Conservation (phyloP, 2,888 invertebrate species). For the Pharmacophagus antenor region DNA sequence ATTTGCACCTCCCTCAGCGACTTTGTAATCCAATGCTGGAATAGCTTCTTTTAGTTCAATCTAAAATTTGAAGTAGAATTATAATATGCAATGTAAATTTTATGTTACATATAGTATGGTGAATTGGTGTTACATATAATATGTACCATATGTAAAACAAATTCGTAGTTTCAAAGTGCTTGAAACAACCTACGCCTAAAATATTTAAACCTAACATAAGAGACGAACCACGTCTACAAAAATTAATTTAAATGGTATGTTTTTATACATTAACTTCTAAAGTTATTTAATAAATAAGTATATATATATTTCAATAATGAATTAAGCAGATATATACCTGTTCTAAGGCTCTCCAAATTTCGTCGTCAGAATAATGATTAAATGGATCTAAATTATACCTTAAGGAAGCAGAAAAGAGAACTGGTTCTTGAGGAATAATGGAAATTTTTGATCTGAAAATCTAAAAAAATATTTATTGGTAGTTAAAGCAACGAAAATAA, state of each 20-base stretch:
- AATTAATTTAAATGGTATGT: no score
- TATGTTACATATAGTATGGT: background rate
- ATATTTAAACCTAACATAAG: no score
- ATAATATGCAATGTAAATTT: background rate
- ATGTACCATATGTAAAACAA: no score
- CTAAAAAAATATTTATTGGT: constrained; percentile 39
- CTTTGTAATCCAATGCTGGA: constrained; percentile 83
- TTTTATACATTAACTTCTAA: background rate
- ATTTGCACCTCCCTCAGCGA: constrained; percentile 87
- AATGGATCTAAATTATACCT: constrained; percentile 88
- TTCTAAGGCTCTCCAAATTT: constrained; percentile 85
- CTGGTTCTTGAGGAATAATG: constrained; percentile 86
- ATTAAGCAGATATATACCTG: constrained; percentile 57
- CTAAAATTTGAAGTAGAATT: constrained; percentile 53
- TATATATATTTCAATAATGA: background rate
- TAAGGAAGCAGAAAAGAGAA: constrained; percentile 84
- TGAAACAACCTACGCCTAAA: no score
- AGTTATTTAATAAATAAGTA: background rate
- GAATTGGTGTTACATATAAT: no score
- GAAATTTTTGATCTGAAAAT: constrained; percentile 84
- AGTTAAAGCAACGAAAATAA: no score
- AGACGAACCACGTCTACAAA: no score
- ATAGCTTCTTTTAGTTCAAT: constrained; percentile 88
- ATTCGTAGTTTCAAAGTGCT: no score
- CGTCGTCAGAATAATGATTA: constrained; percentile 80